Conservation (phyloP, 2,113 vertebrate genomes). For the Ciconia maguari region DNA sequence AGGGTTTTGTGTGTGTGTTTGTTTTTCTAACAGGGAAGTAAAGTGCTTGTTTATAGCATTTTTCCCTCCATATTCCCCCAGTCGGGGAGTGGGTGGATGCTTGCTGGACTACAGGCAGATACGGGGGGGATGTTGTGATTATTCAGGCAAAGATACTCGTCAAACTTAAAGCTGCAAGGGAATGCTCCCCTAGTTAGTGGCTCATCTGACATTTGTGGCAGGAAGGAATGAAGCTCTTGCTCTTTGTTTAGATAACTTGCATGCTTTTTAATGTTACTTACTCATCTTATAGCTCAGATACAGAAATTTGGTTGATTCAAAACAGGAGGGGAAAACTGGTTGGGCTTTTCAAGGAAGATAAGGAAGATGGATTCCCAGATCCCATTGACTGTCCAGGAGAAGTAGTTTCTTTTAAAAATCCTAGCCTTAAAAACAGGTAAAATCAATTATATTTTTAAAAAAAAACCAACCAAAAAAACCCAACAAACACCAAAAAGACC, state of each 20-base stretch:
- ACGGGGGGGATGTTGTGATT: background rate
- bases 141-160: background rate
- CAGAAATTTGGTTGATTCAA: background rate
- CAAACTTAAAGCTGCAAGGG: background rate
- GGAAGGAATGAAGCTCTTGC: background rate
- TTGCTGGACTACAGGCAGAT: background rate
- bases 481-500: no score
- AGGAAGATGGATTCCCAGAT: background rate
- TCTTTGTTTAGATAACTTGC: background rate
- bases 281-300: background rate
- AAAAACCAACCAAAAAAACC: background rate
- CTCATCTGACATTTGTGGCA: background rate
- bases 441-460: background rate
- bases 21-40: background rate
- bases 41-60: background rate
- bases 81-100: background rate
- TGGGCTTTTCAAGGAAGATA: background rate
- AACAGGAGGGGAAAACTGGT: background rate
- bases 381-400: background rate
- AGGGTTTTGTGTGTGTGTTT: background rate
- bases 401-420: background rate
- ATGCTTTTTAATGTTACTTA: background rate
- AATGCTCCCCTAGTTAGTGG: background rate
- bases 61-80: background rate
- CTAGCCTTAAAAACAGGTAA: background rate